Evolutionary conservation across 2,797 vertebrate genomes (phyloP).

Genomic region (Artibeus jamaicensis): DNA sequence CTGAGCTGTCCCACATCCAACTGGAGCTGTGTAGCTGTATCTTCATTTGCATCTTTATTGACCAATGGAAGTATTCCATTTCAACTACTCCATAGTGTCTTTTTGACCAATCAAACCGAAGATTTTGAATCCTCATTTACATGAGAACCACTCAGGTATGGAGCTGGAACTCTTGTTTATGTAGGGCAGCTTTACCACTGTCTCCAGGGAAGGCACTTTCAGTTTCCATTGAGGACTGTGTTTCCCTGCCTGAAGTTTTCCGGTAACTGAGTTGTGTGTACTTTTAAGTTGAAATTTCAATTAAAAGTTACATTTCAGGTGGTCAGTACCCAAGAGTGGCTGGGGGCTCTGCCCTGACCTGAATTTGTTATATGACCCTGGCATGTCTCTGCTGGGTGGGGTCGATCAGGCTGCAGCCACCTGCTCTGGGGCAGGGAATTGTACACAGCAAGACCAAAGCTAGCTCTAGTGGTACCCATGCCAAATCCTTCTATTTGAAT

Average conservation of each 20-base stretch:
- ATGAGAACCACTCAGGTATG: neutral
- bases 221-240: neutral
- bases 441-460: neutral
- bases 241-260: neutral
- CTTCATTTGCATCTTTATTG: neutral
- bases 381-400: neutral
- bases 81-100: neutral
- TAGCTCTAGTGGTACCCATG: neutral
- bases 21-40: neutral
- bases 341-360: neutral
- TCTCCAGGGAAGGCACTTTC: neutral
- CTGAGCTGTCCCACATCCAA: neutral
- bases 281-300: neutral
- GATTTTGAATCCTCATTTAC: neutral
- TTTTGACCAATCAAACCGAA: neutral
- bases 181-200: neutral
- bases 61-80: neutral
- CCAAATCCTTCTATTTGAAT: neutral
- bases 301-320: neutral
- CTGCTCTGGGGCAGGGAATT: neutral
- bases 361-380: neutral
- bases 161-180: neutral
- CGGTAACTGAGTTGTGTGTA: neutral
- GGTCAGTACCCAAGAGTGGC: neutral
- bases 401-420: neutral